Percentiles rank a stretch among this genome's conserved stretches.
These are phyloP conservation scores for Dicroscelio sp. DNA, from an alignment of 2,888 invertebrate species.

Conservation along the genomic window DNA sequence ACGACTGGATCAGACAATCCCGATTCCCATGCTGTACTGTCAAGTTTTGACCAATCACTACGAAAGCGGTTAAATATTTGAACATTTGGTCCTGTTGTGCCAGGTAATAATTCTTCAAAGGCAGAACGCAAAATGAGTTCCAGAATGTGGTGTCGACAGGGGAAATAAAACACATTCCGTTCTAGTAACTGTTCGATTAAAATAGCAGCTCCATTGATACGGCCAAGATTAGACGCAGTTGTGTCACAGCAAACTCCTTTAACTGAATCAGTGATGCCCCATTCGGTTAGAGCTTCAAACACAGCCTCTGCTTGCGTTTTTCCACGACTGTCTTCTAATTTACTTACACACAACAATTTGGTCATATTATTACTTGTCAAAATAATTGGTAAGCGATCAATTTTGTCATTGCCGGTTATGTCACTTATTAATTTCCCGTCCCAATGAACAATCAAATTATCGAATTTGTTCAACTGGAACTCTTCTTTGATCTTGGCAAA, in stretches of 20 bases:
- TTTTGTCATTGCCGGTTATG: slow-evolving; percentile 14
- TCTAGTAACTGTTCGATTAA: slow-evolving; percentile 50
- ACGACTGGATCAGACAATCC: slow-evolving; percentile 39
- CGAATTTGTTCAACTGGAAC: slow-evolving; percentile 23
- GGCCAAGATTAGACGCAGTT: slow-evolving; percentile 53
- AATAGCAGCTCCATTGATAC: slow-evolving; percentile 44
- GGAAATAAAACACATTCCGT: slow-evolving; percentile 57
- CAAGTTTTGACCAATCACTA: background rate
- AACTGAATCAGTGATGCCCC: slow-evolving; percentile 43
- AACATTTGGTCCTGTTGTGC: slow-evolving; percentile 37
- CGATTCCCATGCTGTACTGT: slow-evolving; percentile 13
- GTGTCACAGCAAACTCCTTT: slow-evolving; percentile 46
- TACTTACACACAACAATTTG: slow-evolving; percentile 43
- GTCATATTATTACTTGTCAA: slow-evolving; percentile 33
- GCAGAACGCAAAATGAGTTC: slow-evolving; percentile 55
- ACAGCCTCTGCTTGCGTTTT: slow-evolving; percentile 41
- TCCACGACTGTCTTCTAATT: slow-evolving; percentile 43
- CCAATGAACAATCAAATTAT: slow-evolving; percentile 31
- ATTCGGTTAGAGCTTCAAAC: slow-evolving; percentile 38
- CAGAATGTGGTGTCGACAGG: slow-evolving; percentile 66
- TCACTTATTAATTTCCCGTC: slow-evolving; percentile 19
- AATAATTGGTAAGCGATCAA: slow-evolving; percentile 29
- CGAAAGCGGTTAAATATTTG: slow-evolving; percentile 54
- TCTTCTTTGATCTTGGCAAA: slow-evolving; percentile 28
- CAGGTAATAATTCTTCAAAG: slow-evolving; percentile 48